Evolutionary conservation across 2,797 vertebrate species (phyloP).

Genomic region (Prunella strophiata): DNA sequence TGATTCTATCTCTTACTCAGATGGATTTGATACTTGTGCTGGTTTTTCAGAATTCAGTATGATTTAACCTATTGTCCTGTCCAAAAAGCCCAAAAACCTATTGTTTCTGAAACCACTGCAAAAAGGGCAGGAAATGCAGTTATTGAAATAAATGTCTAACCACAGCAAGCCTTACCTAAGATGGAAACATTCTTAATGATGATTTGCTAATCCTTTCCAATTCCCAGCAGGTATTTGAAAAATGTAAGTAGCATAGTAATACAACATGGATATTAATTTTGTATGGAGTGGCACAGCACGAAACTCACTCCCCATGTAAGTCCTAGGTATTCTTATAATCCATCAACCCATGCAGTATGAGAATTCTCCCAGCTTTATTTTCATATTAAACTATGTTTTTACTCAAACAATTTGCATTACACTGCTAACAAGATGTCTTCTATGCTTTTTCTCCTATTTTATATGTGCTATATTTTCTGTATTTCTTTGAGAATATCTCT

Average conservation of each 20-base stretch:
- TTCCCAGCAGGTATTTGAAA: constrained; percentile 35
- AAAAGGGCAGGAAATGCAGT: background rate
- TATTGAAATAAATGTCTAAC: background rate
- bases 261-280: constrained; percentile 43
- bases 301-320: background rate
- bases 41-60: background rate
- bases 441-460: background rate
- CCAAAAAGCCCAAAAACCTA: background rate
- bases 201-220: constrained; percentile 9
- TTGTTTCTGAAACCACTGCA: background rate
- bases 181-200: background rate
- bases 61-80: background rate
- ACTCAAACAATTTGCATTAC: background rate
- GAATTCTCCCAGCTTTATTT: background rate
- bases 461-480: background rate
- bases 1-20: background rate
- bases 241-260: constrained; percentile 1
- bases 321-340: background rate
- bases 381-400: background rate
- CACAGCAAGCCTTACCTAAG: background rate
- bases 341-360: background rate
- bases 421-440: background rate
- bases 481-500: background rate
- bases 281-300: background rate
- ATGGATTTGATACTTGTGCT: background rate